A percentile compares a stretch with the other conserved stretches of the same genome.
Conservation (phyloP, 1,140 invertebrate genomes). For the Drosophila nigrodunni region DNA sequence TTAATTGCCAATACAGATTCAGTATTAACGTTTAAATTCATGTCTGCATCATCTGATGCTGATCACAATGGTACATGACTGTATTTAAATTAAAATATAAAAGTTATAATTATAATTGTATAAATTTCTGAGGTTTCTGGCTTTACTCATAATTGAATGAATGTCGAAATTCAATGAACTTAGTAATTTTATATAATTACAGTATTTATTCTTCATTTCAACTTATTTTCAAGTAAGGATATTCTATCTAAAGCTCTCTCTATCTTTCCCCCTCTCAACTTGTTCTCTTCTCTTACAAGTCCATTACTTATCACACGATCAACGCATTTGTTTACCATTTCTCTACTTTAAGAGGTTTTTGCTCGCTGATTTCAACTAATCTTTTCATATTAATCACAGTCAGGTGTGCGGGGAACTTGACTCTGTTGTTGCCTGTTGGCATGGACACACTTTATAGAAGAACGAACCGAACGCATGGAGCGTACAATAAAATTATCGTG, state of each 20-base stretch:
- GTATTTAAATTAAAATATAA: no score
- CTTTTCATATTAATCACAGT: conserved; percentile 59
- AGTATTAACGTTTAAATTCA: no score
- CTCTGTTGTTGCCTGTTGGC: background rate
- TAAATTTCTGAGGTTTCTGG: no score
- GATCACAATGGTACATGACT: no score
- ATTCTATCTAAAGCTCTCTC: background rate
- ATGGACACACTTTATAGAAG: background rate
- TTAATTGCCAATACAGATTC: background rate
- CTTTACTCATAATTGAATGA: background rate
- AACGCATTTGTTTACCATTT: conserved; percentile 51
- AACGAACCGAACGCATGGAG: conserved; percentile 23
- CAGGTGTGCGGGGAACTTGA: conserved; percentile 50
- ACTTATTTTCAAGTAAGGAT: background rate
- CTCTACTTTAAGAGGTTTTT: background rate
- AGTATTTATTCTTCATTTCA: no score
- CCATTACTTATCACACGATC: conserved; percentile 15
- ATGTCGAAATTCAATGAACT: background rate
- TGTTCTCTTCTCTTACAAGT: background rate
- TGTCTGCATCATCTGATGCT: no score
- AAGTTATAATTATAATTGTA: no score
- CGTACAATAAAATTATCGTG: conserved; percentile 67
- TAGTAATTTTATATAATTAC: background rate
- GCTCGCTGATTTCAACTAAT: conserved; percentile 61
- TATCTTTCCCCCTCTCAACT: background rate